Conservation (phyloP, 2,113 vertebrate species). For the Rynchops niger region DNA sequence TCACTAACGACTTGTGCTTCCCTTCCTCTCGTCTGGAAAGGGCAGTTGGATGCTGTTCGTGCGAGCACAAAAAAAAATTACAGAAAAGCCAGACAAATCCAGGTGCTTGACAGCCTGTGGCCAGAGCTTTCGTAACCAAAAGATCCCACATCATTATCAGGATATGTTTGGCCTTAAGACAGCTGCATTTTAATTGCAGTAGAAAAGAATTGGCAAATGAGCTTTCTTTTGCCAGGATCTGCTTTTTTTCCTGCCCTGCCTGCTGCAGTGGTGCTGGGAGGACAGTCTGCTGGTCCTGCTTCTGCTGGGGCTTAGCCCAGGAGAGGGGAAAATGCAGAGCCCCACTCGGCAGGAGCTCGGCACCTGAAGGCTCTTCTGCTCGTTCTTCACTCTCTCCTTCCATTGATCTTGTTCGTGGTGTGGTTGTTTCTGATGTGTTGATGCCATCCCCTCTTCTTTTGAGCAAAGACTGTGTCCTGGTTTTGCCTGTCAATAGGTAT, state of each 20-base stretch:
- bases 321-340: neutral
- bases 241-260: neutral
- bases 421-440: neutral
- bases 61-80: neutral
- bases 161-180: neutral
- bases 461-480: neutral
- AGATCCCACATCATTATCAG: neutral
- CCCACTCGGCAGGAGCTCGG: neutral
- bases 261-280: neutral
- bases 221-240: neutral
- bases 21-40: neutral
- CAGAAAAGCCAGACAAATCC: neutral
- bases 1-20: neutral
- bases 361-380: fast-evolving
- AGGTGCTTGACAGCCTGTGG: neutral
- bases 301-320: neutral
- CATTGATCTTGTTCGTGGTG: neutral
- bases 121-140: neutral
- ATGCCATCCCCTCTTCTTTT: neutral
- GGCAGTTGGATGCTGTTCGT: neutral
- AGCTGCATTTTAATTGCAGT: neutral
- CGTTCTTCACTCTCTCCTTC: neutral
- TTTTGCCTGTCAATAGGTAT: neutral
- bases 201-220: neutral
- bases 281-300: neutral